A percentile compares a stretch with the other conserved stretches of the same genome.
Evolutionary conservation across 2,888 invertebrate species (phyloP).

Genomic region (Vannuccia rotundouncinata): DNA sequence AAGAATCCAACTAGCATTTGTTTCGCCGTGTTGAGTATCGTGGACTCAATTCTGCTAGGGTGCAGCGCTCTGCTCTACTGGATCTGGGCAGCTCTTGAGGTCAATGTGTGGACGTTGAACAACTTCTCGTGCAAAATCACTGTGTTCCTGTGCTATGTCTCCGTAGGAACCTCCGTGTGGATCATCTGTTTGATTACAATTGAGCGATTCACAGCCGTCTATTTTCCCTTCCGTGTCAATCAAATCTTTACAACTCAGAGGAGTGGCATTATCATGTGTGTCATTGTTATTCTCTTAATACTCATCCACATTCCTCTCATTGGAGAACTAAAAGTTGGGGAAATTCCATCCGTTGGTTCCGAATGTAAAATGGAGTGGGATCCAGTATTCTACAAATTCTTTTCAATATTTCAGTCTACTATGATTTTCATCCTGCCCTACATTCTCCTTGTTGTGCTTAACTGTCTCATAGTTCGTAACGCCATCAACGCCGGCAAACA

Average conservation of each 20-base stretch:
- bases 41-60: background rate
- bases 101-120: background rate
- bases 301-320: background rate
- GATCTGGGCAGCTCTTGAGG: background rate
- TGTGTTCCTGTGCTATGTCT: background rate
- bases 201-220: background rate
- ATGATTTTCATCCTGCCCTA: background rate
- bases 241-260: background rate
- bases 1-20: constrained; percentile 20
- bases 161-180: background rate
- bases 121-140: background rate
- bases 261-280: background rate
- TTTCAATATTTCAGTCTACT: background rate
- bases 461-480: background rate
- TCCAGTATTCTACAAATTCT: background rate
- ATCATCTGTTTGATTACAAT: constrained; percentile 8
- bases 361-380: constrained; percentile 12
- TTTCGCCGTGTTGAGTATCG: constrained; percentile 2
- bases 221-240: background rate
- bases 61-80: constrained; percentile 13
- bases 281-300: background rate
- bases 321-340: background rate
- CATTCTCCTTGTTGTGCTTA: background rate
- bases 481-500: background rate
- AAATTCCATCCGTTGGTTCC: background rate